A percentile compares a stretch with the other conserved stretches of the same genome.
phyloP scores from a whole-genome alignment of 1,140 invertebrate species.

The Drosophila arawakana region DNA sequence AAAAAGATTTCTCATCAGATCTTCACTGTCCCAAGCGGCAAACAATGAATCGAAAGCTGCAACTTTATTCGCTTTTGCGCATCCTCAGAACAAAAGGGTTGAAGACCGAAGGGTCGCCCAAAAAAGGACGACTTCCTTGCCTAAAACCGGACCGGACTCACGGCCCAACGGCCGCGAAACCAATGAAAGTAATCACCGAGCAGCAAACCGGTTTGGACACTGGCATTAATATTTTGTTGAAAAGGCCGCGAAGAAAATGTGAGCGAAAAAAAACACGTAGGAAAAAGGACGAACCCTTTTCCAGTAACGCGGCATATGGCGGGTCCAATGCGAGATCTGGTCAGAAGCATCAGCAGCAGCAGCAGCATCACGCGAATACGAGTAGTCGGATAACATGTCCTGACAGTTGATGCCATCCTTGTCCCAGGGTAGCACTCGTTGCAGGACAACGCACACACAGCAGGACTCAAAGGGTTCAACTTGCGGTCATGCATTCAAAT shows the following conservation, averaged over 20 bases:
- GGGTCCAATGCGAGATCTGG: constrained; percentile 73
- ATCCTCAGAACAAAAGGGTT: constrained; percentile 76
- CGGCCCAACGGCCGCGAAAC: constrained; percentile 58
- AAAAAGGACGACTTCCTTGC: constrained; percentile 47
- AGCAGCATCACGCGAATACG: constrained; percentile 1
- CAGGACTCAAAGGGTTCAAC: constrained; percentile 66
- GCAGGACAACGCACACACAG: constrained; percentile 10
- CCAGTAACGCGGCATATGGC: constrained; percentile 61
- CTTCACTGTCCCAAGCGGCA: constrained; percentile 32
- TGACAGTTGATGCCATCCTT: constrained; percentile 33
- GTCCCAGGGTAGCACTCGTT: constrained; percentile 50
- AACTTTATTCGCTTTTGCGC: constrained; percentile 73
- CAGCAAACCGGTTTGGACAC: constrained; percentile 78
- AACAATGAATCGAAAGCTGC: constrained; percentile 67
- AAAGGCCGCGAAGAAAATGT: constrained; percentile 77
- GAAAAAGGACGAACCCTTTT: constrained; percentile 70
- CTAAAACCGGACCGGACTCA: constrained; percentile 75
- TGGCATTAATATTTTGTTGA: constrained; percentile 65
- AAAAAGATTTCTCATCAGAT: constrained; percentile 64
- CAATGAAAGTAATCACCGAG: constrained; percentile 63
- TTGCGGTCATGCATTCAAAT: constrained; percentile 80
- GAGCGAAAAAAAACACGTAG: constrained; percentile 38
- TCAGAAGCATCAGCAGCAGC: constrained; percentile 54
- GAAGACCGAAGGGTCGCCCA: constrained; percentile 55
- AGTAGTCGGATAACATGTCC: constrained; percentile 35